Conservation (phyloP, 2,797 vertebrate species). For the Urocyon cinereoargenteus region DNA sequence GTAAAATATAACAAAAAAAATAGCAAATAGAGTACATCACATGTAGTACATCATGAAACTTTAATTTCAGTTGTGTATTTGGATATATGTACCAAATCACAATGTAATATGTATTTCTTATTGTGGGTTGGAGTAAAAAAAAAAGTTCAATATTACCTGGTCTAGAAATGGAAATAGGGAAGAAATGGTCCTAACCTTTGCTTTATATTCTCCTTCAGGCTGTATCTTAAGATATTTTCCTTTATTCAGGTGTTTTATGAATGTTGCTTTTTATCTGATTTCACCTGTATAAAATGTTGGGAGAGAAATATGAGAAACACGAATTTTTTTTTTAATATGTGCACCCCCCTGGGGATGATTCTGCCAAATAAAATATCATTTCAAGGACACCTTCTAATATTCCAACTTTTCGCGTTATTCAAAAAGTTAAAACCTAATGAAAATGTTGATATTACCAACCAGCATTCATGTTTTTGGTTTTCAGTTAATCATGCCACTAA, state of each 20-base stretch:
- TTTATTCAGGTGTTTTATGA: not conserved
- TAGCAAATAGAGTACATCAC: not conserved
- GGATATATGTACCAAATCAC: not conserved
- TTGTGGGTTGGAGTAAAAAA: not conserved
- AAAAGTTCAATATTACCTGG: not conserved
- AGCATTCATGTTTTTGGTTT: slow-evolving; percentile 59
- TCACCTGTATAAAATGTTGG: not conserved
- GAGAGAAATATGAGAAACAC: not conserved
- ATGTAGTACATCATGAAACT: not conserved
- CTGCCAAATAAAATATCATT: not conserved
- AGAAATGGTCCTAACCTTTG: not conserved
- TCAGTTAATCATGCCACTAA: slow-evolving; percentile 68
- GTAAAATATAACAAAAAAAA: not conserved
- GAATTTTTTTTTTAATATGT: not conserved
- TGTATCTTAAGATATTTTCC: not conserved
- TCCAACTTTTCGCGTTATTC: not conserved
- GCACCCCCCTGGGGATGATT: not conserved
- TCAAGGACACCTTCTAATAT: not conserved
- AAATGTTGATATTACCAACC: slow-evolving; percentile 38
- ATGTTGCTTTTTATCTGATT: slow-evolving; percentile 22
- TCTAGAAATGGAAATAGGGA: not conserved
- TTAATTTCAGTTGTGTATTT: not conserved
- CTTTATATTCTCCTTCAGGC: not conserved
- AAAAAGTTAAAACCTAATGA: not conserved
- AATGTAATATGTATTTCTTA: not conserved